A percentile compares a stretch with the other conserved stretches of the same genome.
Evolutionary conservation across 2,113 vertebrate genomes (phyloP).

Genomic region (Eubucco bourcierii): DNA sequence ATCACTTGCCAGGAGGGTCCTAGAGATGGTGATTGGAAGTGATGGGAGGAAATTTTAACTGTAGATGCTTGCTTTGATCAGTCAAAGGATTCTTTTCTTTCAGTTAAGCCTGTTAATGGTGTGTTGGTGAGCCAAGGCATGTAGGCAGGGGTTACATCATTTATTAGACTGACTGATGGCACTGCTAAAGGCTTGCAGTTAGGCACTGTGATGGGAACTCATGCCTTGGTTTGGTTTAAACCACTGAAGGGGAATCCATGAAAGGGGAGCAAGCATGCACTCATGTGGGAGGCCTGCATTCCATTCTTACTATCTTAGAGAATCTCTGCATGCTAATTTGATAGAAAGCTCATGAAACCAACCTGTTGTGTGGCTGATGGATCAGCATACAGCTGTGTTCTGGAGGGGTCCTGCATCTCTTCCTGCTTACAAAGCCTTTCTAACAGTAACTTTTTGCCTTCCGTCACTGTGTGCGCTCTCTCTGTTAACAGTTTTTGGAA

Average conservation of each 20-base stretch:
- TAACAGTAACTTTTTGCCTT: constrained; percentile 66
- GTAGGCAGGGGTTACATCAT: background rate
- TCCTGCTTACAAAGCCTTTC: constrained; percentile 68
- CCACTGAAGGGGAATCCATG: background rate
- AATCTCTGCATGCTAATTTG: constrained; percentile 25
- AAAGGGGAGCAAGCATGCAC: background rate
- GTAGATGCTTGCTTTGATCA: background rate
- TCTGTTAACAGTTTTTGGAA: constrained; percentile 63
- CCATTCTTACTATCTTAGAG: background rate
- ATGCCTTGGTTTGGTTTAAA: background rate
- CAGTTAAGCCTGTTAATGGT: background rate
- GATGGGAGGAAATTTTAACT: background rate
- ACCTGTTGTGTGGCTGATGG: constrained; percentile 65
- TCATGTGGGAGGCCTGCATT: background rate
- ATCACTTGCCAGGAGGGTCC: background rate
- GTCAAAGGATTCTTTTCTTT: background rate
- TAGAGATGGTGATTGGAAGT: background rate
- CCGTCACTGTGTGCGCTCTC: constrained; percentile 58
- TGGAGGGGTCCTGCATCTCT: constrained; percentile 48
- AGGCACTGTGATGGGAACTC: background rate
- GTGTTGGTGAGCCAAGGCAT: background rate
- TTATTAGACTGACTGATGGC: background rate
- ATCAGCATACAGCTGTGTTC: constrained; percentile 38
- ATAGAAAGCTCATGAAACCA: constrained; percentile 55
- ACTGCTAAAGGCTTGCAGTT: background rate